Evolutionary conservation across 2,113 vertebrate species (phyloP), one percentile per base, ranked within the genome.

Genomic region (Passer domesticus): DNA sequence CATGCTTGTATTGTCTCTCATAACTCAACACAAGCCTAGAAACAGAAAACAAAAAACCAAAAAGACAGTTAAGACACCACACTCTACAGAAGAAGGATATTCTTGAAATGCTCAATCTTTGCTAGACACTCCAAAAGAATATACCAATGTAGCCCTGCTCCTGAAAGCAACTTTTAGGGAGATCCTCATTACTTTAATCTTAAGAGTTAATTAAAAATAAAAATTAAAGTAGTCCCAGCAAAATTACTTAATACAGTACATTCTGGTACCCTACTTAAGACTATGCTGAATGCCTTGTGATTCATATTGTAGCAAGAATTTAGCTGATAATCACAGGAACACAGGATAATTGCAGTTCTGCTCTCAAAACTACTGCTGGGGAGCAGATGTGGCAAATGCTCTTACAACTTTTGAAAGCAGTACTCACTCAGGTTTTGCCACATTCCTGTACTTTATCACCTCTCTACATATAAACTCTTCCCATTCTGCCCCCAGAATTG

Each of bases 21-120:
- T 99, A 99, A 55, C 91, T 98, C 87, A 99, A 77, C 63, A 96
- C 95, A 72, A 99, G 97, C 75, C 99, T 99, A 96, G 21, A 69
- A 41, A 47, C 7, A 91, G 31, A 88, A 92, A 81, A 93, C 2
- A 1, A 62, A 17, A 80, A n/a, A 52, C 10, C 3, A 78, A 69
- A 64, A 76, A 27, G 11, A 41, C 33, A 79, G 20, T 79, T n/a
- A 33, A 55, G 25, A 50, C 11, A 53, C 3, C 4, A 1, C 17
- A 37, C 16, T 25, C 14, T 30, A 78, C 16, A 50, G 33, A 70
- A 89, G 9, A 27, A 77, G 22, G 22, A 69, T 17, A 64, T 13
- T 69, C 53, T 66, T 62, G 15, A 76, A 92, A 39, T 1, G 8
- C 15, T 41, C 2, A 2, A 4, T 39, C 19, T 41, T 33, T 69